A percentile compares a stretch with the other conserved stretches of the same genome.
Conservation (phyloP, 2,888 invertebrate species). For the Plagodis pulveraria region DNA sequence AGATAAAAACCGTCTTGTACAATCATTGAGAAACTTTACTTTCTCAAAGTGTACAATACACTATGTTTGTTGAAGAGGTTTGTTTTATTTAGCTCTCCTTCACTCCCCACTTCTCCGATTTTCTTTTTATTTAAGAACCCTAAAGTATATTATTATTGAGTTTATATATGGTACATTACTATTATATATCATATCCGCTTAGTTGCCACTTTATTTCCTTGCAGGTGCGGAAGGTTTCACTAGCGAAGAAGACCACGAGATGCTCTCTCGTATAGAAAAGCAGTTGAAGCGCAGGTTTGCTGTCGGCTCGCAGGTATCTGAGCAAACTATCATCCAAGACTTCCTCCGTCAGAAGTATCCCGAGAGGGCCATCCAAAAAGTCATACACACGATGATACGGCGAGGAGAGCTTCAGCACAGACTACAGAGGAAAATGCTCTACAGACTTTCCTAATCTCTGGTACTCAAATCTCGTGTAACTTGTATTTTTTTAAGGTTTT, state of each 20-base stretch:
- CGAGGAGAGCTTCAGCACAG: conserved; percentile 98
- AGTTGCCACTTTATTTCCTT: conserved; percentile 1
- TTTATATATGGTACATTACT: too few relatives aligned
- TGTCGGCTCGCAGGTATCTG: conserved; percentile 98
- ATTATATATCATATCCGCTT: too few relatives aligned
- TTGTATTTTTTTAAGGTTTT: background rate
- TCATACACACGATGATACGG: conserved; percentile 96
- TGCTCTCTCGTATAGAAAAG: conserved; percentile 94
- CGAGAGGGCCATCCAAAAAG: conserved; percentile 94
- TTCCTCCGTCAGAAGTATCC: conserved; percentile 93
- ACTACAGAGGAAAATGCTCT: conserved; percentile 98
- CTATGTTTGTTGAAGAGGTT: too few relatives aligned
- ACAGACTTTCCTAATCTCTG: conserved; percentile 92
- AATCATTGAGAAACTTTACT: too few relatives aligned
- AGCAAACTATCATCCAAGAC: conserved; percentile 96
- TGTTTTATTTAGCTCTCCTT: too few relatives aligned
- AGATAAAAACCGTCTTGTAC: too few relatives aligned
- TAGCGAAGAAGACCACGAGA: conserved; percentile 96
- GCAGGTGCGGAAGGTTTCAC: conserved; percentile 99
- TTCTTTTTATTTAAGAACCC: too few relatives aligned
- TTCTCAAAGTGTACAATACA: too few relatives aligned
- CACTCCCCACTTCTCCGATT: too few relatives aligned
- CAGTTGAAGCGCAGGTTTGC: conserved; percentile 97
- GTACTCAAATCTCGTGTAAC: too few relatives aligned
- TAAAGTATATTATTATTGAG: too few relatives aligned